Evolutionary conservation across 2,113 vertebrate species (phyloP).

Genomic region (Phalacrocorax aristotelis): DNA sequence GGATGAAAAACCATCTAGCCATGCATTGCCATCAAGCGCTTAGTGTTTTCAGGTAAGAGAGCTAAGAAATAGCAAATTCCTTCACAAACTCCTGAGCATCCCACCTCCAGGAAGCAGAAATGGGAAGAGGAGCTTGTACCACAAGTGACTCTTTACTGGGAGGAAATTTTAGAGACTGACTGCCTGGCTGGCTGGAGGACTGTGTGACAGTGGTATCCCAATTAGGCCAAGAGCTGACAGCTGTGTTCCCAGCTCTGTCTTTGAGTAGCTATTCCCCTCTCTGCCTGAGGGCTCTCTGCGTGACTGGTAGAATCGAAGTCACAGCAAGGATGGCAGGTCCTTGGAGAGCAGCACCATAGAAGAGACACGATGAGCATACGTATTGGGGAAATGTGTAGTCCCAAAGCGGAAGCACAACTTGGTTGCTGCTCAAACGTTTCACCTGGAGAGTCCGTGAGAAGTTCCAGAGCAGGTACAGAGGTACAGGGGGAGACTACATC

Average conservation of each 20-base stretch:
- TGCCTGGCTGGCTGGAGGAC: background rate
- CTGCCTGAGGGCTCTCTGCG: background rate
- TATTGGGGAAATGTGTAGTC: background rate
- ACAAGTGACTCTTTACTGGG: background rate
- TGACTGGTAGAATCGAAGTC: background rate
- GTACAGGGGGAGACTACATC: background rate
- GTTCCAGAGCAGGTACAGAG: background rate
- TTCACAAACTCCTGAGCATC: background rate
- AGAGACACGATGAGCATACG: background rate
- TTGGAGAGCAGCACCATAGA: background rate
- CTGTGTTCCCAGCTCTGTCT: background rate
- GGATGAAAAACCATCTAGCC: background rate
- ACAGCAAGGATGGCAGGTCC: background rate
- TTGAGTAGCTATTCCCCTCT: background rate
- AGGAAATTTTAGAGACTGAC: background rate
- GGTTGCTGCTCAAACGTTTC: background rate
- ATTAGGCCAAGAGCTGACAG: background rate
- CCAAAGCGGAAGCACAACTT: background rate
- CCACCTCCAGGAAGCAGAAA: background rate
- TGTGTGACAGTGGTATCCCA: background rate
- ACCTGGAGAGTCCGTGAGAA: background rate
- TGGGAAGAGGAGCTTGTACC: background rate
- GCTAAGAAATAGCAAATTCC: background rate
- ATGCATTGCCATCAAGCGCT: background rate
- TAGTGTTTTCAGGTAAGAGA: background rate